A percentile compares a stretch with the other conserved stretches of the same genome.
These are phyloP conservation scores for Gymnarchus niloticus DNA, from an alignment of 2,113 vertebrate genomes.

Conservation along the genomic window DNA sequence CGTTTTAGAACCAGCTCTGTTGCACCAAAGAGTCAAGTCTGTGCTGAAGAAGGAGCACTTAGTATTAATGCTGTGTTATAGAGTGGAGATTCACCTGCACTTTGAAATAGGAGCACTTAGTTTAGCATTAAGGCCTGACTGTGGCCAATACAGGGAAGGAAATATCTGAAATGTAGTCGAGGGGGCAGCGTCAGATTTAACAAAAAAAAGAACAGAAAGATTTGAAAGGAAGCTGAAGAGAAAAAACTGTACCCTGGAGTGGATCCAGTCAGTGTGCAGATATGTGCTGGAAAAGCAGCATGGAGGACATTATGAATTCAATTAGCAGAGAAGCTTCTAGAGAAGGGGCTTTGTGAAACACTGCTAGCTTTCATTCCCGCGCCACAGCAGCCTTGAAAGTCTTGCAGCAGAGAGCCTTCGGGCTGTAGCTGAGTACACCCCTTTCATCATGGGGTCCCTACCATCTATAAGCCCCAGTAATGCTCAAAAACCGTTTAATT, in stretches of 20 bases:
- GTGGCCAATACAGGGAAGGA: not conserved
- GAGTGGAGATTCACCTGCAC: not conserved
- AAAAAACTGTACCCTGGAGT: not conserved
- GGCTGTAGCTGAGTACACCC: not conserved
- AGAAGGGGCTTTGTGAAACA: not conserved
- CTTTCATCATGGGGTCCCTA: not conserved
- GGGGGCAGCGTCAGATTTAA: not conserved
- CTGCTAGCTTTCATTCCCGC: not conserved
- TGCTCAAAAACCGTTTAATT: not conserved
- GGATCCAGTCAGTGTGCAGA: conserved; percentile 1
- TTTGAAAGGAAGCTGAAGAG: not conserved
- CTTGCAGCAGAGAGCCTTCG: not conserved
- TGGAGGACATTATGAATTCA: not conserved
- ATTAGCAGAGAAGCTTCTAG: conserved; percentile 13
- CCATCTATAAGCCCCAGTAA: not conserved
- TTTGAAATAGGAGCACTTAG: not conserved
- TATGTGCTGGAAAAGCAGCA: not conserved
- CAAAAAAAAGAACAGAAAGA: not conserved
- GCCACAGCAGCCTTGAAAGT: not conserved
- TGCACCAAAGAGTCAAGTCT: not conserved
- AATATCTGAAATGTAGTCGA: not conserved
- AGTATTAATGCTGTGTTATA: not conserved
- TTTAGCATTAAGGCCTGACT: not conserved
- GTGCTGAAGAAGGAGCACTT: not conserved
- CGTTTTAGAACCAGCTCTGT: not conserved